These are phyloP conservation scores for Cirrhinus mrigala DNA, from an alignment of 2,797 vertebrate genomes.

Conservation along the genomic window DNA sequence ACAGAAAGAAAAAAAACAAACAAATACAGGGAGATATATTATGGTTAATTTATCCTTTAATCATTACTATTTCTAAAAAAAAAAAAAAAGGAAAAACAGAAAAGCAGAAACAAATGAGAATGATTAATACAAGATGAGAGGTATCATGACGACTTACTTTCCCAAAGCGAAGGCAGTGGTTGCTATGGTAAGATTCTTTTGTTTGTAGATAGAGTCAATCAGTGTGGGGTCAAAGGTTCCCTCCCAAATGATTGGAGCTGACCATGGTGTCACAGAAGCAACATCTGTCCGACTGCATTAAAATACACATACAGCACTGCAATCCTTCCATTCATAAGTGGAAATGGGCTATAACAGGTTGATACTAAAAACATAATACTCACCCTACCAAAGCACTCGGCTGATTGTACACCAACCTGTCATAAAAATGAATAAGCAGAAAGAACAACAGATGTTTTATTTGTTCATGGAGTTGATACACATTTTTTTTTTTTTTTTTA, in stretches of 20 bases:
- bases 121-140: neutral
- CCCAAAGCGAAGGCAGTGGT: constrained; percentile 70
- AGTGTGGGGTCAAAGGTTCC: constrained; percentile 66
- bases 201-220: constrained; percentile 61
- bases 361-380: neutral
- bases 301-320: neutral
- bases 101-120: neutral
- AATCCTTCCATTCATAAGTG: neutral
- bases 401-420: neutral
- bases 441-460: neutral
- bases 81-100: neutral
- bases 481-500: neutral
- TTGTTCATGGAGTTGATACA: neutral
- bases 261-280: constrained; percentile 67
- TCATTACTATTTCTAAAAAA: neutral
- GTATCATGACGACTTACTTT: constrained; percentile 60
- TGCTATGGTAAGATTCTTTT: constrained; percentile 61
- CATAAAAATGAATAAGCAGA: neutral
- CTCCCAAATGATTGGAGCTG: constrained; percentile 71
- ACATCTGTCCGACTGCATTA: constrained; percentile 62
- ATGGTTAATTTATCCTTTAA: neutral
- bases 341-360: neutral
- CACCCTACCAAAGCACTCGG: neutral
- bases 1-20: too few species aligned
- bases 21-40: too few species aligned